Evolutionary conservation across 2,797 vertebrate species (phyloP), one percentile per base, ranked within the genome.

Genomic region (Cirrhinus mrigala): DNA sequence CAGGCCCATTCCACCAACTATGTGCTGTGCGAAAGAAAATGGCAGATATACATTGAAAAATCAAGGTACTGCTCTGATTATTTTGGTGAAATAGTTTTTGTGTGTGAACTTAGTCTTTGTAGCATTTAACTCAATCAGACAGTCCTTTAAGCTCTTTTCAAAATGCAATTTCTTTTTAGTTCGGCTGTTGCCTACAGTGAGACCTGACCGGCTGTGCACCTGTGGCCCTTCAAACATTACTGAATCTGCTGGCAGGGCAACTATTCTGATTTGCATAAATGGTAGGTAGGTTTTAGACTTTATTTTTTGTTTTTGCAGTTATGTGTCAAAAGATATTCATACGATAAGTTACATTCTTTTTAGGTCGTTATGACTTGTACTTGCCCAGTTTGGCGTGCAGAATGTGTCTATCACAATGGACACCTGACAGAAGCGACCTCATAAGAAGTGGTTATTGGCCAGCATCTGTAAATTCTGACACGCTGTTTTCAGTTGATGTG

Each of bases 221-320:
- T 68, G 44, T 68, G 60, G 68, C 79, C 60, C 79, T 15, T 4
- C 58, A 68, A 56, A 81, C 79, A 24, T 68, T 11, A 44, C 46
- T 46, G 60, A 81, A 52, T 56, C 60, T 22, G 60, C 79, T 81
- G 40, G 37, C 20, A 79, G 77, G 10, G 56, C 77, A 79, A 48
- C 60, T 16, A 79, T 64, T 79, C 64, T 79, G 16, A 20, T 62
- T 79, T 64, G 77, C 54, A 79, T 62, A 79, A 79, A 79, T 58
- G 76, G 29, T 60, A 79, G 22, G 29, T 27, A 27, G 60, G 24
- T 20, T 54, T 20, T 54, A 54, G 58, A 11, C 27, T 16, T 64
- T 64, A 64, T 64, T 16, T 16, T 16, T 40, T 64, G 62, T n/a
- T 27, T 62, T 40, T 40, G 37, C 37, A 40, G 37, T 40, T 40